These are phyloP conservation scores for Noctuana brunneofusca DNA, from an alignment of 2,888 invertebrate genomes.

Conservation along the genomic window DNA sequence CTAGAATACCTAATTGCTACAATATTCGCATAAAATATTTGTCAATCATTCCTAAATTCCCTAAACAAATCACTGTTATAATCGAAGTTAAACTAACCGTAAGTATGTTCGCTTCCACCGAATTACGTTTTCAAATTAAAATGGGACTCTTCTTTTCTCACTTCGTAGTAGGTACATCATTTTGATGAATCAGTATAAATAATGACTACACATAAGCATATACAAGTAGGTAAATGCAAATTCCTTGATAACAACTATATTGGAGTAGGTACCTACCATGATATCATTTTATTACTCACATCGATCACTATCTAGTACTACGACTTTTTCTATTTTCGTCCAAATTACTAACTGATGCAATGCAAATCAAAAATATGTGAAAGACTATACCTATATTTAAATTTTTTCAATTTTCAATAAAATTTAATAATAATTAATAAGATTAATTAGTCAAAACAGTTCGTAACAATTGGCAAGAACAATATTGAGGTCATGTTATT, in stretches of 20 bases:
- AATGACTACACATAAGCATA: slow-evolving; percentile 11
- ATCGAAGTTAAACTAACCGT: background rate
- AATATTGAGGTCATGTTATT: background rate
- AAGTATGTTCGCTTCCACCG: background rate
- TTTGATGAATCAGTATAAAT: slow-evolving; percentile 19
- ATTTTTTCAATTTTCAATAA: too few species aligned
- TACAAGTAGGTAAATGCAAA: background rate
- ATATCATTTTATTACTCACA: background rate
- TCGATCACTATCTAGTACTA: too few species aligned
- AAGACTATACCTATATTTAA: too few species aligned
- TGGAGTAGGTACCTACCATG: too few species aligned
- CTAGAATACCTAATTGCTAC: too few species aligned
- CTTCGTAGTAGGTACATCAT: background rate
- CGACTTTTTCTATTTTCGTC: too few species aligned
- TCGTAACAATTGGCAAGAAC: background rate
- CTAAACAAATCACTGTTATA: too few species aligned
- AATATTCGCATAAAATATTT: too few species aligned
- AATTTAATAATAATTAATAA: too few species aligned
- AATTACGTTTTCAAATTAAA: background rate
- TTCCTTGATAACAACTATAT: background rate
- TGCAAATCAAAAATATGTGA: too few species aligned
- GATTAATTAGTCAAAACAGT: background rate
- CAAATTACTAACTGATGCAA: too few species aligned
- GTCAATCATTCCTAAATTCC: too few species aligned
- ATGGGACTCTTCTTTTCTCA: background rate